Evolutionary conservation across 2,888 invertebrate genomes (phyloP), one percentile per base, ranked within the genome.

Genomic region (Nemotelus pantherinus): DNA sequence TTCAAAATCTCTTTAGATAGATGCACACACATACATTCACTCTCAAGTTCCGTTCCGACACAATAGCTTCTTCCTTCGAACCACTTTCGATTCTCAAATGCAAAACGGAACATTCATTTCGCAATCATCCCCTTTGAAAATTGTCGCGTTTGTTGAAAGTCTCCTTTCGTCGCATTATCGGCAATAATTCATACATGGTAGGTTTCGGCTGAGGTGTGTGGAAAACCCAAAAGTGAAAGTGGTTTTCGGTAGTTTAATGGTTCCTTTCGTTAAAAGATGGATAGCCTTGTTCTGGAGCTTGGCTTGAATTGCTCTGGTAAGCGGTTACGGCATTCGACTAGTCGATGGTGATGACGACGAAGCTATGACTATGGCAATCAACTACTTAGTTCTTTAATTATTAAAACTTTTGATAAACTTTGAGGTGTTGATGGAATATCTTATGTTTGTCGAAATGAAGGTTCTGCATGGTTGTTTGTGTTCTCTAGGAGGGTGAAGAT

Each of bases 351-450:
- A 70, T 41, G 43, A 55, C 55, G 55, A 70, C 44, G 44, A 43
- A 39, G 70, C 10, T 50, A 48, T 50, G 67, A 70, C 55, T 70
- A 70, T 78, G 67, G 79, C 79, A 79, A 79, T 79, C 79, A 79
- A 79, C 79, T 79, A n/a, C n/a, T n/a, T n/a, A 78, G 79, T 79
- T 78, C 79, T 79, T 80, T 74, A 80, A 80, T 80, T 77, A 80
- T 80, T 80, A 80, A 80, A 77, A 80, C 77, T 79, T 25, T 25
- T 79, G 80, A 80, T 80, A 80, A 79, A 80, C 78, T 80, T 80
- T 77, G 79, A 79, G 79, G 80, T 80, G 80, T 80, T 80, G 79
- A 80, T 79, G 78, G 79, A 78, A 80, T 80, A 79, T 80, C 75
- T 80, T 78, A 77, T 77, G 60, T 77, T 65, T 39, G 63, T n/a